Base-by-base conservation (phyloP, 2,888 invertebrate genomes). In the Ephialtes manifestator region DNA sequence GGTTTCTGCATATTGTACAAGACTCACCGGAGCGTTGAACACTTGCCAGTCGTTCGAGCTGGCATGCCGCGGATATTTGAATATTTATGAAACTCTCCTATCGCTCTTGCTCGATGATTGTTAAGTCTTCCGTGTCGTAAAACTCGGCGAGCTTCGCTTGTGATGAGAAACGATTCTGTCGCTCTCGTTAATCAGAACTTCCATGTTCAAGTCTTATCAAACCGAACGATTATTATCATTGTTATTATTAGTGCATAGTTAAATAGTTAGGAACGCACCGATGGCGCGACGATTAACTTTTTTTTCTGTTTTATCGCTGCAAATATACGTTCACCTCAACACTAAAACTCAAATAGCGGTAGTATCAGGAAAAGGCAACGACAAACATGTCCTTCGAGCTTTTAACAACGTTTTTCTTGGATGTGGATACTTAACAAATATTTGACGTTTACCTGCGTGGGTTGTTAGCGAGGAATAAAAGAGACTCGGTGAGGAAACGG, bases 381-480 rank as follows among this genome's bases (percentile, higher is more conserved):
- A 75, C 67, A 31, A 13, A 28, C 24, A 46, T 4, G 51, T 4
- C 60, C 35, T 79, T 51, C 60, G 51, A 10, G 10, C 60, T 53
- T 83, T 51, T 53, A 60, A 75, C 75, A 65, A 79, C 35, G 43
- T 71, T 82, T 82, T 77, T 77, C 65, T 43, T 51, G 18, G 53
- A 48, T 70, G 70, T 53, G 31, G 39, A 68, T 63, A 74, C 46
- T 65, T 60, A 53, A 28, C 35, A 51, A 74, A 74, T 53, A 60
- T 58, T 74, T 58, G 18, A 53, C 83, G 51, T 70, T 68, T 60
- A 60, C 65, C 55, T 75, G 18, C 15, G 31, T 48, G 48, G 74
- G n/a, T 65, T 39, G 60, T 55, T 74, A 76, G 76, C 76, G 28
- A 48, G n/a, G 24, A 39, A 70, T 51, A 43, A 70, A 35, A 53